phyloP scores from a whole-genome alignment of 2,888 invertebrate species.

The Melieria picta region DNA sequence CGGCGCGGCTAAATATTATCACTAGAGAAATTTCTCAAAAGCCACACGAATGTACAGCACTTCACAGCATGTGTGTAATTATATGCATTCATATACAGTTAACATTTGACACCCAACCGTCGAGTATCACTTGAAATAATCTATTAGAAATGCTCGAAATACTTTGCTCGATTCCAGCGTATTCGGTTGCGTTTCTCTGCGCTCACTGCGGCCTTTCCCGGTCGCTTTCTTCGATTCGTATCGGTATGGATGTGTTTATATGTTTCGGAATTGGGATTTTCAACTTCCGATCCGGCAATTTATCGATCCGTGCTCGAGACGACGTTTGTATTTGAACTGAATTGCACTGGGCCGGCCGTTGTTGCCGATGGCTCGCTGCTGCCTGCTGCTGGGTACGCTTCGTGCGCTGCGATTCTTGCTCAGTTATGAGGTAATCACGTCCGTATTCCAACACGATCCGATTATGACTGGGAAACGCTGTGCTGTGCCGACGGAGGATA shows the following conservation, averaged over 20 bases:
- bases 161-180: background rate
- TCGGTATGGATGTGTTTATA: no score
- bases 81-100: conserved; percentile 34
- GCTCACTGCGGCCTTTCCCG: no score
- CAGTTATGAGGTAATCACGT: conserved; percentile 51
- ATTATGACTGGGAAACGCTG: conserved; percentile 60
- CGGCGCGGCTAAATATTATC: background rate
- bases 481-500: conserved; percentile 43
- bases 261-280: no score
- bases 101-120: conserved; percentile 46
- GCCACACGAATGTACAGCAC: background rate
- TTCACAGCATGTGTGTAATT: background rate
- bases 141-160: conserved; percentile 46
- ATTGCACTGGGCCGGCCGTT: no score
- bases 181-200: no score
- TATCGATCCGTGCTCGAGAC: no score
- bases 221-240: no score
- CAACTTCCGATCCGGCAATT: no score
- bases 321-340: no score
- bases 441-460: conserved; percentile 64
- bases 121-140: conserved; percentile 50
- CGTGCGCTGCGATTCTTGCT: no score
- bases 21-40: background rate
- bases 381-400: no score
- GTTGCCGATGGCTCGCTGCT: no score